Evolutionary conservation across 2,113 vertebrate genomes (phyloP).

Genomic region (Clarias macrocephalus): DNA sequence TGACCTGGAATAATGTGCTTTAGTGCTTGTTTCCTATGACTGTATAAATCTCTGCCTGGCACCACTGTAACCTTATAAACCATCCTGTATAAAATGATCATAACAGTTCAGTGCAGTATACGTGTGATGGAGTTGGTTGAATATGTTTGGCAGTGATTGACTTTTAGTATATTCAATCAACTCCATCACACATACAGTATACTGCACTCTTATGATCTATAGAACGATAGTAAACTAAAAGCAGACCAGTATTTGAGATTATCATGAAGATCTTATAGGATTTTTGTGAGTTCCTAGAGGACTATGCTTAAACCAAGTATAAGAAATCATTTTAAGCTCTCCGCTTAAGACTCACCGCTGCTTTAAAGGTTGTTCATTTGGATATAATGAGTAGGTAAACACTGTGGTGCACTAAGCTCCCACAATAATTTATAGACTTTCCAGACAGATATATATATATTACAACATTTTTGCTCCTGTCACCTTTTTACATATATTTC

Average conservation of each 20-base stretch:
- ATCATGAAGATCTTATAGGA: background rate
- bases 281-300: too few species aligned
- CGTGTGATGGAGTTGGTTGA: background rate
- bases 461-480: background rate
- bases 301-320: background rate
- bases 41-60: background rate
- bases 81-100: background rate
- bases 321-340: background rate
- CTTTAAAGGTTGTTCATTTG: slow-evolving; percentile 12
- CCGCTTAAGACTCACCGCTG: background rate
- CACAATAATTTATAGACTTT: background rate
- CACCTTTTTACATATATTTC: background rate
- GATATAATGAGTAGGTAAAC: background rate
- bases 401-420: background rate
- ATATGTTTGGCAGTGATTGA: background rate
- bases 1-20: slow-evolving; percentile 3
- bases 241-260: background rate
- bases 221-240: background rate
- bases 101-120: background rate
- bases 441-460: background rate
- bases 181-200: background rate
- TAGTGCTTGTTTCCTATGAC: background rate
- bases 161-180: background rate
- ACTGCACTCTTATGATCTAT: background rate
- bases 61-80: background rate